phyloP scores from a whole-genome alignment of 2,797 vertebrate genomes.

The Cirrhinus molitorella region DNA sequence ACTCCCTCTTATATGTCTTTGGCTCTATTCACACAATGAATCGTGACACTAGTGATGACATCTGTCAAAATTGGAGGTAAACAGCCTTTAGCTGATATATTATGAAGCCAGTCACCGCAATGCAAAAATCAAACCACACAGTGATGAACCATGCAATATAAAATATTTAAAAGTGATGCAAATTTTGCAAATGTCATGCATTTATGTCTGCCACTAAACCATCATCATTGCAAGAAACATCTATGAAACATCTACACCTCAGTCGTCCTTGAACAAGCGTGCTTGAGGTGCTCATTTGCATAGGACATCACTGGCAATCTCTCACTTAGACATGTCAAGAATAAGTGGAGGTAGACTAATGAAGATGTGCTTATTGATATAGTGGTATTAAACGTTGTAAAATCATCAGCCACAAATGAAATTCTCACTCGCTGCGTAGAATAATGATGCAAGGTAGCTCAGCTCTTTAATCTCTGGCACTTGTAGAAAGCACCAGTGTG shows the following conservation, averaged over 20 bases:
- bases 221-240: conserved; percentile 62
- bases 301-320: conserved; percentile 78
- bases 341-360: conserved; percentile 78
- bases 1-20: neutral
- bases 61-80: neutral
- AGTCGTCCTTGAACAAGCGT: conserved; percentile 75
- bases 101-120: neutral
- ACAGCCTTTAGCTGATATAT: neutral
- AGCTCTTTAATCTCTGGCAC: conserved; percentile 63
- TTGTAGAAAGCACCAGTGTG: conserved; percentile 17
- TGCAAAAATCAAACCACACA: too few relatives aligned
- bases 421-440: conserved; percentile 61
- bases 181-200: neutral
- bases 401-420: conserved; percentile 70
- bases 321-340: conserved; percentile 77
- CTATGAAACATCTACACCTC: conserved; percentile 54
- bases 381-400: conserved; percentile 71
- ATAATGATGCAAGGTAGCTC: conserved; percentile 62
- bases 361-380: conserved; percentile 79
- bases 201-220: neutral
- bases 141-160: too few relatives aligned
- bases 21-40: neutral
- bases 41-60: conserved; percentile 15
- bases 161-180: neutral
- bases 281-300: conserved; percentile 76